Conservation (phyloP, 2,113 vertebrate species). For the Hypocryptadius cinnamomeus region DNA sequence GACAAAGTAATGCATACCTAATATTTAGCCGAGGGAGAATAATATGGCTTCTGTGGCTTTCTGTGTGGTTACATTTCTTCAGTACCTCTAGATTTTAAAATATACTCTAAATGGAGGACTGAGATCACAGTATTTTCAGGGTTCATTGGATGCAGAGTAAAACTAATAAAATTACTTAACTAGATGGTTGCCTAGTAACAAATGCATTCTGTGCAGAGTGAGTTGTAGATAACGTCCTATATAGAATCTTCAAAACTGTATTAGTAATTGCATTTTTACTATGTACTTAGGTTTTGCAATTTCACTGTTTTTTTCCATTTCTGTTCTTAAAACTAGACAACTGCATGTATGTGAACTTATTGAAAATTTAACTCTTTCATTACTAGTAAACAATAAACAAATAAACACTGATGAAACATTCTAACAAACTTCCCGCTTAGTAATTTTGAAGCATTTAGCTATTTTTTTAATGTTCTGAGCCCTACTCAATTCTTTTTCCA, state of each 20-base stretch:
- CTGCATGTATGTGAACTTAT: background rate
- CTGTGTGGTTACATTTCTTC: slow-evolving; percentile 1
- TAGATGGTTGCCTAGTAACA: slow-evolving; percentile 64
- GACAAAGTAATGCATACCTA: background rate
- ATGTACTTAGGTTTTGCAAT: background rate
- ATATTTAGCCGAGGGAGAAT: background rate
- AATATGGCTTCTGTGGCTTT: slow-evolving; percentile 6
- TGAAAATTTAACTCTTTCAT: background rate
- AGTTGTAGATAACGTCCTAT: slow-evolving; percentile 28
- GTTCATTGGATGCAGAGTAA: slow-evolving; percentile 50
- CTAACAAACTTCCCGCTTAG: background rate
- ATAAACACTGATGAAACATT: background rate
- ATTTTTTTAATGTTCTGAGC: background rate
- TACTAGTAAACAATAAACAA: background rate
- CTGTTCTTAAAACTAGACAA: background rate
- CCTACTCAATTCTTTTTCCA: background rate
- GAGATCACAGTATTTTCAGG: slow-evolving; percentile 54
- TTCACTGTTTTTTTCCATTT: background rate
- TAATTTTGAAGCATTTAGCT: background rate
- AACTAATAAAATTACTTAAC: slow-evolving; percentile 60
- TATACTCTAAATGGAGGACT: slow-evolving; percentile 21
- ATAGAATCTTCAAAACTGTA: slow-evolving; percentile 2
- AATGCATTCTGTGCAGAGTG: slow-evolving; percentile 41
- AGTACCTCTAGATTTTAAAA: slow-evolving; percentile 7
- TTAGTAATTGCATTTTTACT: slow-evolving; percentile 36